Evolutionary conservation across 1,140 invertebrate species (phyloP).

Genomic region (Ceratina australensis): DNA sequence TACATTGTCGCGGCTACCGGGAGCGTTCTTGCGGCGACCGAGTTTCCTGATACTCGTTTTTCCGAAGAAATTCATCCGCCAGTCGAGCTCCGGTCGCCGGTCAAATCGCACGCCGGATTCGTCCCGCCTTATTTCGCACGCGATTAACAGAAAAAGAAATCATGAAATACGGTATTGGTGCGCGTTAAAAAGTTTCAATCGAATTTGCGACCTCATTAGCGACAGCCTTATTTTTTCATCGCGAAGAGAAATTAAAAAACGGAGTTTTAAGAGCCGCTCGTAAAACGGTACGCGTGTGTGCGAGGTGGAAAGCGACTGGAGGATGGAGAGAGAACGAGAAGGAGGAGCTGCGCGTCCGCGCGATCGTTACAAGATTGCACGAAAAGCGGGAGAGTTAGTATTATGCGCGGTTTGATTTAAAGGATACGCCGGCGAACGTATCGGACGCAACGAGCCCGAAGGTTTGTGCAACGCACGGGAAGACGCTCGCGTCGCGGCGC

Average conservation of each 20-base stretch:
- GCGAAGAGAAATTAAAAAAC: slow-evolving; percentile 26
- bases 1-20: no score
- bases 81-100: no score
- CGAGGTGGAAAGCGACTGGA: no score
- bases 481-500: slow-evolving; percentile 21
- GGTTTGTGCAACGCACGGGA: background rate
- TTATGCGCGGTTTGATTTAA: slow-evolving; percentile 26
- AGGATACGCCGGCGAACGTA: background rate
- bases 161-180: no score
- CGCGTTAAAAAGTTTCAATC: background rate
- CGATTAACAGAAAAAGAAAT: no score
- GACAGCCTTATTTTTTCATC: background rate
- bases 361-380: slow-evolving; percentile 11
- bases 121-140: no score
- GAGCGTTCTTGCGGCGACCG: no score
- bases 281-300: slow-evolving; percentile 7
- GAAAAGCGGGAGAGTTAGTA: slow-evolving; percentile 11
- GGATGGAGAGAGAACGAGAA: background rate
- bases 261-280: slow-evolving; percentile 16
- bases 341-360: background rate
- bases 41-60: no score
- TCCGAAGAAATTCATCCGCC: no score
- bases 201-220: slow-evolving; percentile 24
- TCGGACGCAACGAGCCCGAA: background rate
- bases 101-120: no score